Evolutionary conservation across 2,888 invertebrate species (phyloP), one percentile per base, ranked within the genome.

Genomic region (Aphrophora alni): DNA sequence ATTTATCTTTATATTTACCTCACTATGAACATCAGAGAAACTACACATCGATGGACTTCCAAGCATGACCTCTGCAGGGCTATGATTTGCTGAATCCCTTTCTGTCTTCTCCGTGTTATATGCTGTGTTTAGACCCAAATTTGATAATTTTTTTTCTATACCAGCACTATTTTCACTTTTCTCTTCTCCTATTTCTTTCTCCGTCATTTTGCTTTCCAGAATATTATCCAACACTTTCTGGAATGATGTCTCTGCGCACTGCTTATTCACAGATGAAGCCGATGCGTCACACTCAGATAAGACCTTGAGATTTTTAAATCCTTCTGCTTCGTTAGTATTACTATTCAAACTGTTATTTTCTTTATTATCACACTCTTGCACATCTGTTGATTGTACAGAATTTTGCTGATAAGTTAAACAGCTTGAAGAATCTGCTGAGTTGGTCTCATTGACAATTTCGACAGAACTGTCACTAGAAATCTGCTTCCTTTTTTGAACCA

Each of bases 81-180:
- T 95, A 86, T 94, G 94, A 88, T 94, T 95, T 26, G 94, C 94
- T 27, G 94, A 94, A 88, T 94, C 94, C 86, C 94, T 89, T 82
- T 89, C 89, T 28, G 38, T 51, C 24, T 73, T 38, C 69, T 69
- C 76, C 76, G 59, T 72, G 10, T 24, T 77, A 3, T 51, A 59
- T 27, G 70, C 51, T 14, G 83, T 75, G 72, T 84, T 84, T 68
- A 86, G 71, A 27, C 84, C 84, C 77, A 85, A 71, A 12, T 81
- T 80, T 8, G 85, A 83, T 73, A 85, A 80, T 77, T 85, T 85
- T 38, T 81, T 68, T 38, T 84, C 83, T 38, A 83, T 78, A 68
- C 80, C 77, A 38, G 82, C 51, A 0, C 68, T 25, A 7, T 44
- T 51, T 14, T 59, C 38, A 68, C 26, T 80, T 59, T 75, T 68